Percentiles rank a stretch among this genome's conserved stretches.
Conservation (phyloP, 1,140 invertebrate species). For the Psilanteris sp. region DNA sequence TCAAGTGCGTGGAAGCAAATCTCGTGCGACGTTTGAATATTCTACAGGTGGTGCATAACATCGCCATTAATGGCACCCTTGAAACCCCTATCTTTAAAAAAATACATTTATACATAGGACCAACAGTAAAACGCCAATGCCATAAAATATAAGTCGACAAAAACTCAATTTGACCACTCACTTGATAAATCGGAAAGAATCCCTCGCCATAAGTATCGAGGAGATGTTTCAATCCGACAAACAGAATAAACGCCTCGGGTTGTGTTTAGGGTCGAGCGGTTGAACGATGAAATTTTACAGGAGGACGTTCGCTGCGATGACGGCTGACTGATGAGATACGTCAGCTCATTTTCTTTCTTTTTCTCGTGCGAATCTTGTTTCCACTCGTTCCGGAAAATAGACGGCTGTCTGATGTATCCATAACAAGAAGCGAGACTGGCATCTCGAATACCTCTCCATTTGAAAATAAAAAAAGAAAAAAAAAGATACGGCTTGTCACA, state of each 20-base stretch:
- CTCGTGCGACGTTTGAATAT: conserved; percentile 26
- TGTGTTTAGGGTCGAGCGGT: conserved; percentile 25
- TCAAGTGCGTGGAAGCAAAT: conserved; percentile 13
- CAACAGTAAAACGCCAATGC: neutral
- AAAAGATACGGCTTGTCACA: conserved; percentile 33
- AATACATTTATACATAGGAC: conserved; percentile 5
- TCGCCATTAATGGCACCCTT: conserved; percentile 16
- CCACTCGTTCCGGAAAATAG: conserved; percentile 3
- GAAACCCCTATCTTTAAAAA: neutral
- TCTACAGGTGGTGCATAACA: conserved; percentile 44
- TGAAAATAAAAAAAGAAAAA: too few relatives aligned
- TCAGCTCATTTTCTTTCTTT: conserved; percentile 30
- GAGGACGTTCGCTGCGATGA: neutral
- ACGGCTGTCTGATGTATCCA: conserved; percentile 18
- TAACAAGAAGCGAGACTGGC: conserved; percentile 29
- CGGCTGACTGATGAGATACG: conserved; percentile 39
- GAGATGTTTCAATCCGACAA: conserved; percentile 14
- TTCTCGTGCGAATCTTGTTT: conserved; percentile 10
- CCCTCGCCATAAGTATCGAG: conserved; percentile 19
- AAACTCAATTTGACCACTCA: conserved; percentile 26
- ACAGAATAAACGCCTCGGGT: conserved; percentile 33
- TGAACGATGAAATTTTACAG: neutral
- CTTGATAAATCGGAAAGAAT: conserved; percentile 2
- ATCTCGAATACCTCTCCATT: conserved; percentile 27
- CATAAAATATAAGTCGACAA: neutral